These are phyloP conservation scores for Metalampra italica DNA, from an alignment of 2,888 invertebrate species.

Conservation along the genomic window DNA sequence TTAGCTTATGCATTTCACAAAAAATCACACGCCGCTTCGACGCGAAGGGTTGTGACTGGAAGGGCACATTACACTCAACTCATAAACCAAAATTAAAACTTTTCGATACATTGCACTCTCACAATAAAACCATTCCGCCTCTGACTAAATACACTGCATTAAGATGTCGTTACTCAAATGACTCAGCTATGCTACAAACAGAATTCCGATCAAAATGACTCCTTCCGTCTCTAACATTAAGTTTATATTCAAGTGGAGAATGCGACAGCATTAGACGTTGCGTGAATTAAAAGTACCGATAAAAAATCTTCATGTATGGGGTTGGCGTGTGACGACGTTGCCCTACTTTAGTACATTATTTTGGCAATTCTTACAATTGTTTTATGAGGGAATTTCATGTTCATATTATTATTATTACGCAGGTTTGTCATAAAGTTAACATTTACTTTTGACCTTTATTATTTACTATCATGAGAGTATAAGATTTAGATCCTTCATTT, in stretches of 20 bases:
- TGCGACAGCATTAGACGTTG: neutral
- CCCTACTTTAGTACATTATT: slow-evolving; percentile 64
- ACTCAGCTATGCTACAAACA: slow-evolving; percentile 31
- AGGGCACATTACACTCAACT: slow-evolving; percentile 50
- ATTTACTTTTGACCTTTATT: neutral
- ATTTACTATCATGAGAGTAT: too few species aligned
- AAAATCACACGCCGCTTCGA: slow-evolving; percentile 8
- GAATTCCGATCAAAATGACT: slow-evolving; percentile 15
- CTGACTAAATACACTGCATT: slow-evolving; percentile 72
- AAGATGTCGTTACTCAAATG: slow-evolving; percentile 74
- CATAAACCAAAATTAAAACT: slow-evolving; percentile 77
- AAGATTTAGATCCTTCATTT: too few species aligned
- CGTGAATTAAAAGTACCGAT: slow-evolving; percentile 13
- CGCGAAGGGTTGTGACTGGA: slow-evolving; percentile 10
- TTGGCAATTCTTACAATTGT: slow-evolving; percentile 56
- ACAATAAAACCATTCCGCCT: slow-evolving; percentile 65
- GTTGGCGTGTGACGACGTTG: slow-evolving; percentile 55
- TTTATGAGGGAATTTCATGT: slow-evolving; percentile 41
- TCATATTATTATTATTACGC: slow-evolving; percentile 12
- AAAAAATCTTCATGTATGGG: slow-evolving; percentile 67
- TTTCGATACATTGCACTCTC: slow-evolving; percentile 71
- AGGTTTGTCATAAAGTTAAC: neutral
- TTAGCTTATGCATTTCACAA: slow-evolving; percentile 3
- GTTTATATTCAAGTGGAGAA: neutral
- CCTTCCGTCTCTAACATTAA: slow-evolving; percentile 14